Evolutionary conservation across 2,888 invertebrate genomes (phyloP).

Genomic region (Halictus quadricinctus): DNA sequence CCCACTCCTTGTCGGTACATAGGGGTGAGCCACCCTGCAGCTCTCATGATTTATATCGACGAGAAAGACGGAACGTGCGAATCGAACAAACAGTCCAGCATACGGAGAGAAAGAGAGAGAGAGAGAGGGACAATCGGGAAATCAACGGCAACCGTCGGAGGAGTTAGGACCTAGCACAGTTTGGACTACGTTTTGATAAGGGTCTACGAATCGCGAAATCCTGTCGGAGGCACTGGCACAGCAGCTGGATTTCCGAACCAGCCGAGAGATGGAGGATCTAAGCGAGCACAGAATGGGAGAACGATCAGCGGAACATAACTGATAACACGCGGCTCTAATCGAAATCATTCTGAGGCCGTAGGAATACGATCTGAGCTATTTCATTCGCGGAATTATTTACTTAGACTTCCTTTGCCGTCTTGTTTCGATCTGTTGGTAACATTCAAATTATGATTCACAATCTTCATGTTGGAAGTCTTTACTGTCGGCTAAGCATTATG

Average conservation of each 20-base stretch:
- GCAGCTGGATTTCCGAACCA: conserved; percentile 54
- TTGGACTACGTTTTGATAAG: conserved; percentile 69
- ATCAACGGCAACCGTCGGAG: conserved; percentile 53
- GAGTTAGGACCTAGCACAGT: conserved; percentile 48
- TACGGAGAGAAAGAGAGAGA: neutral
- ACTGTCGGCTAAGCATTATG: neutral
- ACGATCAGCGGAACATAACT: conserved; percentile 12
- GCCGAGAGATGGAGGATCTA: conserved; percentile 20
- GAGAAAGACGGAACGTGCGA: conserved; percentile 51
- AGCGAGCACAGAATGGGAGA: neutral
- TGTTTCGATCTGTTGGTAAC: neutral
- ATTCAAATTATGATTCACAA: neutral
- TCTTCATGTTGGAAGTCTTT: neutral
- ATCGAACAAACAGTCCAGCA: conserved; percentile 26
- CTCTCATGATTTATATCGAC: conserved; percentile 79
- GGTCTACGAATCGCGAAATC: conserved; percentile 63
- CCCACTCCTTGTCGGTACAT: conserved; percentile 60
- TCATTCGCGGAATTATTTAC: neutral
- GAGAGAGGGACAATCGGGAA: conserved; percentile 30
- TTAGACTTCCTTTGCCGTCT: no score
- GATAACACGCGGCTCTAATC: conserved; percentile 22
- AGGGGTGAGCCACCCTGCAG: conserved; percentile 68
- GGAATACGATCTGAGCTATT: neutral
- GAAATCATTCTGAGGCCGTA: neutral
- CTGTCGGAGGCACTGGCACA: conserved; percentile 43